phyloP scores from a whole-genome alignment of 2,113 vertebrate species.

The Edolisoma coerulescens region DNA sequence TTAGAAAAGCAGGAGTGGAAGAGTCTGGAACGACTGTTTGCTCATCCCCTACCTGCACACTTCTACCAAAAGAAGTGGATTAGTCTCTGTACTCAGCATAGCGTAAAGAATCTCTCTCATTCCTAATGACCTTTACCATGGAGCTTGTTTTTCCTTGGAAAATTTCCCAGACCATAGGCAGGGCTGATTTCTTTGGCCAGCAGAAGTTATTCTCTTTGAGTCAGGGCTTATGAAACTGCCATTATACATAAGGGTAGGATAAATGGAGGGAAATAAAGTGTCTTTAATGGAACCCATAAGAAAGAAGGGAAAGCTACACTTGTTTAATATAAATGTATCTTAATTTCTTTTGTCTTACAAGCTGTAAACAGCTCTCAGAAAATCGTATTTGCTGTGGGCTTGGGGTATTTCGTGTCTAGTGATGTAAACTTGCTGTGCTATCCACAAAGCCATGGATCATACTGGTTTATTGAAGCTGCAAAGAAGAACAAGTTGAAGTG shows the following conservation, averaged over 20 bases:
- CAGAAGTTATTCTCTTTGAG: background rate
- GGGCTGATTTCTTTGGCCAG: background rate
- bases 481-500: background rate
- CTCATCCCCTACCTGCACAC: background rate
- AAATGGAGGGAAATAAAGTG: background rate
- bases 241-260: background rate
- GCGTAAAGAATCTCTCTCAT: background rate
- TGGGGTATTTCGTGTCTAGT: background rate
- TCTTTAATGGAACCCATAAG: background rate
- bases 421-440: background rate
- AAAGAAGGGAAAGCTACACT: background rate
- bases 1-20: background rate
- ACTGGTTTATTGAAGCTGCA: background rate
- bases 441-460: background rate
- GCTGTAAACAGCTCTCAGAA: background rate
- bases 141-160: constrained; percentile 14
- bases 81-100: background rate
- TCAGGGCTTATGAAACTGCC: background rate
- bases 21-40: background rate
- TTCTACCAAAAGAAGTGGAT: background rate
- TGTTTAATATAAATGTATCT: background rate
- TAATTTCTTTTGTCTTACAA: background rate
- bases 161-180: background rate
- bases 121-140: background rate
- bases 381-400: background rate